Evolutionary conservation across 2,888 invertebrate species (phyloP), one percentile per base, ranked within the genome.

Genomic region (Chymomyza fuscimana): DNA sequence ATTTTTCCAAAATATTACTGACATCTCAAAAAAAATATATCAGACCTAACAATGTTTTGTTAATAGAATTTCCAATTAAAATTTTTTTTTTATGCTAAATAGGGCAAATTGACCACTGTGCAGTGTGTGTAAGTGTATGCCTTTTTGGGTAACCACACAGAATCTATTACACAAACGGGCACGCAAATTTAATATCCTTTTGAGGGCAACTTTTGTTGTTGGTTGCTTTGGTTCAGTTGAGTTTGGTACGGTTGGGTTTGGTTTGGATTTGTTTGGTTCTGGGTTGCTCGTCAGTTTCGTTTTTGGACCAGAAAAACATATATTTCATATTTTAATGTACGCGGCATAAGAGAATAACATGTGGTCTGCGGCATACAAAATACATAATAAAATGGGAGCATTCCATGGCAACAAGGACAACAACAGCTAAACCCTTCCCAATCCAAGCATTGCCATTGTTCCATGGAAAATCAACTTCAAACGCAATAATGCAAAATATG

Each of bases 141-240:
- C 40, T 12, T 46, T 46, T 46, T 12, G 50, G 61, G 40, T 65
- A 68, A 32, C 63, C 71, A 73, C 59, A 67, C 68, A 68, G 71
- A 73, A 73, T 73, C 73, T 72, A 71, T 72, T 54, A 54, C 15
- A 54, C 16, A 68, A 74, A 72, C 68, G 72, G 59, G 67, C 71
- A 65, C 46, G 59, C 58, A 71, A 71, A 72, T 72, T 72, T 74
- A 74, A 74, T 74, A 74, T 74, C 73, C 73, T 67, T 72, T 60
- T 15, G 5, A 68, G 61, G 67, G 63, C 66, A 65, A 67, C 58
- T 63, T 59, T 40, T 63, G 56, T 54, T 50, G 19, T 19, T 36
- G 10, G 40, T 4, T 12, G 10, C 12, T 46, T 46, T 46, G 40
- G 40, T 46, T 46, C 40, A 46, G 40, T 46, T 46, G 40, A 2